Evolutionary conservation across 1,140 invertebrate genomes (phyloP).

Genomic region (Vanessa tameamea): DNA sequence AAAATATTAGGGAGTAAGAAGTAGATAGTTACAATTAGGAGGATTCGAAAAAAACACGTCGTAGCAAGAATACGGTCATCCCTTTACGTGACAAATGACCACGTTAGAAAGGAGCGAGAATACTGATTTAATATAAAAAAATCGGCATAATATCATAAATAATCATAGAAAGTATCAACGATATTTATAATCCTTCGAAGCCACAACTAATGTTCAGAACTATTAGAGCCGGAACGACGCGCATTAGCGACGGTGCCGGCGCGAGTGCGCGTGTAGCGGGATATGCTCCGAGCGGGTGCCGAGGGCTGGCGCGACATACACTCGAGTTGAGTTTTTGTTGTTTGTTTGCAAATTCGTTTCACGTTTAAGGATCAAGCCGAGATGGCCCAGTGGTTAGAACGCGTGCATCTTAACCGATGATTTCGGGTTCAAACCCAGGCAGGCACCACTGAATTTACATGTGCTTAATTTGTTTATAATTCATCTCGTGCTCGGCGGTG

Average conservation of each 20-base stretch:
- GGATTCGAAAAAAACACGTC: constrained; percentile 19
- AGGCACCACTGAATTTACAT: too few species aligned
- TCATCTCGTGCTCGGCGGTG: too few species aligned
- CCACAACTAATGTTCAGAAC: neutral
- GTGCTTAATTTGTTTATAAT: too few species aligned
- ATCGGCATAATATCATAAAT: neutral
- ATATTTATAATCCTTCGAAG: neutral
- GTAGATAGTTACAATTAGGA: constrained; percentile 11
- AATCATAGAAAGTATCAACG: neutral
- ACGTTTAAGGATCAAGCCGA: too few species aligned
- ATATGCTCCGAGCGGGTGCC: neutral
- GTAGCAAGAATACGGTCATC: constrained; percentile 4
- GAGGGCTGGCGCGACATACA: neutral
- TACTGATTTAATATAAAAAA: too few species aligned
- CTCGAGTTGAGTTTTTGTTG: neutral
- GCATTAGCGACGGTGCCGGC: constrained; percentile 2
- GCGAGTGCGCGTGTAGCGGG: neutral
- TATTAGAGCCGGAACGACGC: neutral
- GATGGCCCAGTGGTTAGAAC: too few species aligned
- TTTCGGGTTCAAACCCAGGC: too few species aligned
- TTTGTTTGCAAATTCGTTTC: neutral
- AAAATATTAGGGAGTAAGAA: neutral
- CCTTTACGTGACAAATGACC: constrained; percentile 15
- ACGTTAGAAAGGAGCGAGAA: neutral
- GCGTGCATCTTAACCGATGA: too few species aligned